These are phyloP conservation scores for Nesoenas mayeri DNA, from an alignment of 2,113 vertebrate species.

Conservation along the genomic window DNA sequence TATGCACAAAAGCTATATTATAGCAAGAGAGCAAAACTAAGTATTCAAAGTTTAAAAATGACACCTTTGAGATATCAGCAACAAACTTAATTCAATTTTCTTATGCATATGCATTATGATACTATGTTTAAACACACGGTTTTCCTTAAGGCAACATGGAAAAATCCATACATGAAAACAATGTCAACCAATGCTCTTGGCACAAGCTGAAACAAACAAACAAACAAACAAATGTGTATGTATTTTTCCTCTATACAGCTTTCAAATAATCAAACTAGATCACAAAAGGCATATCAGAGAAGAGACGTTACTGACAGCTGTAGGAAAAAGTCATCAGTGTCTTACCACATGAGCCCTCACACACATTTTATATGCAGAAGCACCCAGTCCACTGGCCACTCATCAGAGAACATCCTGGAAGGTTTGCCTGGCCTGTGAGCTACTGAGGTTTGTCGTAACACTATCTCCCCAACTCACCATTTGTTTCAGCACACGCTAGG, in stretches of 20 bases:
- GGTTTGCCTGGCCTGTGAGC: not conserved
- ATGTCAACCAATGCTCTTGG: not conserved
- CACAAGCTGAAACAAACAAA: not conserved
- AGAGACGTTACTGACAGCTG: not conserved
- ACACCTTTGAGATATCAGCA: not conserved
- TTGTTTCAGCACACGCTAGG: not conserved
- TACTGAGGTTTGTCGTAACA: not conserved
- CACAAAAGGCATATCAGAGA: not conserved
- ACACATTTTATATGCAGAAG: not conserved
- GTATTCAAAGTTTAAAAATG: not conserved
- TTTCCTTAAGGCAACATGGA: not conserved
- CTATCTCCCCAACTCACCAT: not conserved
- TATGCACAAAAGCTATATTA: not conserved
- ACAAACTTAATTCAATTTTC: not conserved
- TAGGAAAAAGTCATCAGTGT: not conserved
- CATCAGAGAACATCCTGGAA: not conserved
- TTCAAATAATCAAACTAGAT: not conserved
- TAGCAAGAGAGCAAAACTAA: not conserved
- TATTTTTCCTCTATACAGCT: not conserved
- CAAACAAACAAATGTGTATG: not conserved
- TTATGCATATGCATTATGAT: not conserved
- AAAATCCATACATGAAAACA: not conserved
- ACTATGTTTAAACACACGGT: not conserved
- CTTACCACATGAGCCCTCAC: not conserved
- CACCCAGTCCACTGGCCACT: not conserved